Base-by-base conservation (phyloP, 2,113 vertebrate genomes). In the Donacobius atricapilla region DNA sequence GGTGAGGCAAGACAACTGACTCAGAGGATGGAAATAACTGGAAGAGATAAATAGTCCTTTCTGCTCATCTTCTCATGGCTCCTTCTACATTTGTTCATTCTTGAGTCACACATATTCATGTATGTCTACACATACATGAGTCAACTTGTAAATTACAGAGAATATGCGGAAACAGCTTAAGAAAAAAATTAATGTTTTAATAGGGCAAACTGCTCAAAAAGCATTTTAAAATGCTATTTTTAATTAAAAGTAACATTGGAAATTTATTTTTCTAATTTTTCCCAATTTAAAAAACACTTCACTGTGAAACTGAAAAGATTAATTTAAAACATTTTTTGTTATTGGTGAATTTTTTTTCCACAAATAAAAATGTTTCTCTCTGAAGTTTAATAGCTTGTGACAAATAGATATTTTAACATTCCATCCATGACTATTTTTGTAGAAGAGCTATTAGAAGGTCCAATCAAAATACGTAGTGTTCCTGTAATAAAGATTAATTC, bases 121-220 rank as follows among this genome's bases (percentile, higher is more conserved):
- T 31, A 5, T 2, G 0, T 51, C 48, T 72, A 53, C 69, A 56
- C 35, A 33, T 24, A 48, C 1, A 0, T 33, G 22, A 83, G 16
- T 72, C 45, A 35, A 44, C 35, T 47, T 60, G 16, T 77, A 13
- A 80, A 68, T 48, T 51, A 20, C 11, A 51, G 19, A 57, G 27
- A 63, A 61, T 57, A 42, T 54, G 17, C 4, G 4, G 53, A 90
- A 76, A 51, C 0, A 1, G 8, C 25, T 31, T n/a, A 45, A 84
- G 40, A 84, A 73, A 16, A 8, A 3, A 33, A 42, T 45, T 22
- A 35, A 44, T 66, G 42, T 33, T 94, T 83, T 76, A 42, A 40
- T 40, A 80, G 25, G 42, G 10, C 9, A 76, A 68, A 64, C 33
- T 80, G 33, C 30, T 68, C 37, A n/a, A 45, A 33, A 64, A 79